Percentiles rank a stretch among this genome's conserved stretches.
phyloP scores from a whole-genome alignment of 2,113 vertebrate genomes.

The Anhinga rufa region DNA sequence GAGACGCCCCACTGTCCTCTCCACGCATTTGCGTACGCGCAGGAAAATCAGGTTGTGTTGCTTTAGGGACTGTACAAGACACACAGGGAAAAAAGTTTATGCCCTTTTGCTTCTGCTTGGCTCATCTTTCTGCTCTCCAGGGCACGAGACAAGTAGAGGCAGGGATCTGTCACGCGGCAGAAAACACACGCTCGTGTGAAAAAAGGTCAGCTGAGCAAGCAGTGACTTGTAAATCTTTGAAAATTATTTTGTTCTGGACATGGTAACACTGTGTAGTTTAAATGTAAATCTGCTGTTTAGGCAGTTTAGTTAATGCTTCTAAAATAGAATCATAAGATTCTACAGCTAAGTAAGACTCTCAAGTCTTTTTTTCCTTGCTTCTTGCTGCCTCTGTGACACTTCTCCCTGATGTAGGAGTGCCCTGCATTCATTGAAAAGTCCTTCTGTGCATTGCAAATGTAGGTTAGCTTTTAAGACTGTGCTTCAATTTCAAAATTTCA shows the following conservation, averaged over 20 bases:
- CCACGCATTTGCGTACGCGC: accelerated
- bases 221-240: background rate
- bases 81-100: background rate
- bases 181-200: background rate
- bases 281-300: background rate
- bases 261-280: background rate
- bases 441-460: background rate
- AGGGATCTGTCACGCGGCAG: background rate
- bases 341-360: background rate
- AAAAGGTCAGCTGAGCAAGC: background rate
- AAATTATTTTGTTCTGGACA: background rate
- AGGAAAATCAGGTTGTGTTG: background rate
- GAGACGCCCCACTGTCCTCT: background rate
- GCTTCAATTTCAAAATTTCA: background rate
- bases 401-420: background rate
- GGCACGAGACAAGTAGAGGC: background rate
- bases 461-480: background rate
- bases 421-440: background rate
- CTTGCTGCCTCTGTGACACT: background rate
- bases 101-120: background rate
- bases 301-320: background rate
- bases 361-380: background rate
- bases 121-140: background rate
- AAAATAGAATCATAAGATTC: background rate
- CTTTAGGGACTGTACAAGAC: background rate